Base-by-base conservation (phyloP, 2,888 invertebrate genomes). In the Lasioglossum figueresi region DNA sequence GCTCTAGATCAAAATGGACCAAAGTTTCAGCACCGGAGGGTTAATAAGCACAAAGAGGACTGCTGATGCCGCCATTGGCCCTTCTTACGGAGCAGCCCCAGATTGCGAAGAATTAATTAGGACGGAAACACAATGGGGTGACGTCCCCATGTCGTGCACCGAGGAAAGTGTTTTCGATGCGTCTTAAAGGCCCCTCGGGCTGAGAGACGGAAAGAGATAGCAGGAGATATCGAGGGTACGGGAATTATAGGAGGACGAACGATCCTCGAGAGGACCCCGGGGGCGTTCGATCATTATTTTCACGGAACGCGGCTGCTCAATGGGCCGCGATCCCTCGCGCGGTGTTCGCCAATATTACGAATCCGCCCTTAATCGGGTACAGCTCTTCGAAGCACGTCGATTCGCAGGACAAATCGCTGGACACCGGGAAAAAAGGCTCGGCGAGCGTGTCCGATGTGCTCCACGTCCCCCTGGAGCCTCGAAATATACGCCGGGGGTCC, bases 261-360 rank as follows among this genome's bases (percentile, higher is more conserved):
- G 86, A 86, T 87, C 78, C 86, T 87, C 85, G 79, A 85, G 77
- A 90, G 86, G 83, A 87, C 82, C 86, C 89, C 87, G 88, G 85
- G 87, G 91, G 88, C 87, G 85, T 87, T 78, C 82, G 86, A 91
- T 92, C 92, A 91, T 92, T 92, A 92, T 92, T 92, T 92, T 92
- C 89, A 92, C 90, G 92, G 88, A 81, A 92, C 74, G 83, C 88
- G 90, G 87, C 84, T 91, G 89, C 91, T 92, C 92, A 91, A 92
- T 92, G 91, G 91, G 43, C 89, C 91, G 90, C 91, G 76, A 91
- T 91, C 88, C 91, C 89, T 90, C 91, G 83, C 80, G 83, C 78
- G 76, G 79, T 87, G 86, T 89, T 91, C 89, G 87, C 76, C 84
- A 82, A 88, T 91, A 92, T 91, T 91, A 90, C 88, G 91, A 89